These are phyloP conservation scores for Aphrophora alni DNA, from an alignment of 2,888 invertebrate genomes.

Conservation along the genomic window DNA sequence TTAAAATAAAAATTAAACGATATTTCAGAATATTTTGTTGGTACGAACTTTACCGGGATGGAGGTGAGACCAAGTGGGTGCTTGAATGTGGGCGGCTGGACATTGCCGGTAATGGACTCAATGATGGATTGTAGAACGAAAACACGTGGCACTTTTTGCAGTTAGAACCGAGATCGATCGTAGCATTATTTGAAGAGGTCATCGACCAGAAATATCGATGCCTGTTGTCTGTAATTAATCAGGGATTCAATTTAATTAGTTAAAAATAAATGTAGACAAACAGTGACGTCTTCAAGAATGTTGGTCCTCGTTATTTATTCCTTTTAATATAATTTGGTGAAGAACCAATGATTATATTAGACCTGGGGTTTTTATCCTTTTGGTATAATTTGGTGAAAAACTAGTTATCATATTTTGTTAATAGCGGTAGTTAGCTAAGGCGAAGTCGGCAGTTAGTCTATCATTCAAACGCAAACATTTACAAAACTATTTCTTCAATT, in stretches of 20 bases:
- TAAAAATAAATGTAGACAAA: not conserved
- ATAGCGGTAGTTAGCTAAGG: no score
- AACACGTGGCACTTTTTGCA: not conserved
- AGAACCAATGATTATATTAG: no score
- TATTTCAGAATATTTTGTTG: not conserved
- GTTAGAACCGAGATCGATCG: not conserved
- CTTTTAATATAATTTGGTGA: no score
- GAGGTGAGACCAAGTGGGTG: not conserved
- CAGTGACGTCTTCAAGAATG: no score
- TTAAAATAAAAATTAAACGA: no score
- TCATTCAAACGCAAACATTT: no score
- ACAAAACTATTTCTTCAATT: no score
- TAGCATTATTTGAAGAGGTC: not conserved
- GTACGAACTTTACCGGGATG: not conserved
- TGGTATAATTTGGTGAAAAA: no score
- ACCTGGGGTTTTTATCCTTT: no score
- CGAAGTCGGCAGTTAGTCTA: no score
- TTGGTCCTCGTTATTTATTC: no score
- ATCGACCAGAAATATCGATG: not conserved
- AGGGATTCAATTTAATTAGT: not conserved
- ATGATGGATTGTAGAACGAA: not conserved
- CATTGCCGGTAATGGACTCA: not conserved
- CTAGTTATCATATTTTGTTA: no score
- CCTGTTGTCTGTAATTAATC: not conserved
- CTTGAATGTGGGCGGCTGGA: not conserved